phyloP scores from a whole-genome alignment of 1,140 invertebrate species.

The Luehdorfia chinensis region DNA sequence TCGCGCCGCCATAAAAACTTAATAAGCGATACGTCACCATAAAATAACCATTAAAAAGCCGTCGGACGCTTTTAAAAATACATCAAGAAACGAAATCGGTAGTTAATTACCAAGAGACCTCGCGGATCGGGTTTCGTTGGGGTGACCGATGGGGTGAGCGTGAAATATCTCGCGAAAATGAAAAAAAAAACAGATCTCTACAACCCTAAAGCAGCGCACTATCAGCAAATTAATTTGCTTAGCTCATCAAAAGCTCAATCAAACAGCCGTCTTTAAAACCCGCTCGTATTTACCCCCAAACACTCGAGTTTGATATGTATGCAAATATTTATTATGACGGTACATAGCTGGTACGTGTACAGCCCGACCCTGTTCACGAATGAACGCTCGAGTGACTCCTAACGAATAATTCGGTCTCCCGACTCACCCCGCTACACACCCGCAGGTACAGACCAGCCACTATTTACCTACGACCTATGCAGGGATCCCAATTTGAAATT shows the following conservation, averaged over 20 bases:
- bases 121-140: conserved; percentile 58
- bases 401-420: conserved; percentile 66
- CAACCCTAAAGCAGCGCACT: conserved; percentile 17
- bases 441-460: conserved; percentile 31
- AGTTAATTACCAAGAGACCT: conserved; percentile 75
- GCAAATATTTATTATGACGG: conserved; percentile 66
- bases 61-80: conserved; percentile 75
- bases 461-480: conserved; percentile 50
- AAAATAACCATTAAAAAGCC: conserved; percentile 76
- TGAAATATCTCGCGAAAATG: conserved; percentile 22
- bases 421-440: conserved; percentile 29
- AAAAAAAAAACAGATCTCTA: conserved; percentile 2
- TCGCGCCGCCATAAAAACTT: conserved; percentile 65
- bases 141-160: conserved; percentile 38
- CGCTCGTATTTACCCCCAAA: conserved; percentile 40
- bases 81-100: conserved; percentile 75
- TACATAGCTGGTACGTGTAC: conserved; percentile 56
- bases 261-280: conserved; percentile 37
- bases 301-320: conserved; percentile 61
- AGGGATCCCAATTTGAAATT: conserved; percentile 51
- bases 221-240: conserved; percentile 16
- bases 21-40: conserved; percentile 76
- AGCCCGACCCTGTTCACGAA: conserved; percentile 59
- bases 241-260: conserved; percentile 38
- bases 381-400: conserved; percentile 65